Base-by-base conservation (phyloP, 2,797 vertebrate genomes). In the Lates japonicus region DNA sequence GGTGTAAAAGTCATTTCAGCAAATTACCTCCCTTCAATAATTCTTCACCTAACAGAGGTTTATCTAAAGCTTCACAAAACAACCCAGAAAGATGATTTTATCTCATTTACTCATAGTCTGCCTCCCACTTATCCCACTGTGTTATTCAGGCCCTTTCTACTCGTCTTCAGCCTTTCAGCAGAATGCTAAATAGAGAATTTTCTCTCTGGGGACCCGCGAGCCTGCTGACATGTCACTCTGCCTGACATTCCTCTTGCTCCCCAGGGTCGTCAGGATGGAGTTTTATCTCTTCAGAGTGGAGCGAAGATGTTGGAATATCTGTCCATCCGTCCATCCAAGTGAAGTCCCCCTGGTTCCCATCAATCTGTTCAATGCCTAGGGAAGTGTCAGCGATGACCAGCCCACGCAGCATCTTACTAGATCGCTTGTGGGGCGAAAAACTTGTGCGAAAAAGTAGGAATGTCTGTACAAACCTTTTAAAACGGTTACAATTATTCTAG, bases 141-240 rank as follows among this genome's bases (percentile, higher is more conserved):
- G 68, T 74, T 82, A 74, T 84, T 72, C 69, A 58, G 49, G 19
- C 49, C 72, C 52, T 78, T 48, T 61, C 44, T 64, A 31, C 86
- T 78, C 46, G 75, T 81, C 79, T 66, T 61, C 82, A 88, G 83
- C 86, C 89, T 88, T 90, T 85, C 83, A 78, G 86, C 78, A 41
- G 91, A 92, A 93, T 92, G 85, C 84, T 90, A 92, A 92, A 89
- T 72, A 85, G 82, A 85, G 78, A 70, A 63, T 82, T 76, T 70
- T 39, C 70, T 90, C 88, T 82, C 80, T 4, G 2, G 86, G 84
- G 86, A 79, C 33, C 19, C 0, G 46, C 64, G 51, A 83, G 87
- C 83, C 85, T 85, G 88, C 90, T 92, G 90, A 90, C 89, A 82
- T 80, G 88, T 85, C 90, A 83, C 87, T 92, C 89, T 52, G 87